Evolutionary conservation across 35 echinoderm and acorn worm genomes (phyloP), one percentile per base, ranked within the genome.

Genomic region (Heliocidaris erythrogramma): DNA sequence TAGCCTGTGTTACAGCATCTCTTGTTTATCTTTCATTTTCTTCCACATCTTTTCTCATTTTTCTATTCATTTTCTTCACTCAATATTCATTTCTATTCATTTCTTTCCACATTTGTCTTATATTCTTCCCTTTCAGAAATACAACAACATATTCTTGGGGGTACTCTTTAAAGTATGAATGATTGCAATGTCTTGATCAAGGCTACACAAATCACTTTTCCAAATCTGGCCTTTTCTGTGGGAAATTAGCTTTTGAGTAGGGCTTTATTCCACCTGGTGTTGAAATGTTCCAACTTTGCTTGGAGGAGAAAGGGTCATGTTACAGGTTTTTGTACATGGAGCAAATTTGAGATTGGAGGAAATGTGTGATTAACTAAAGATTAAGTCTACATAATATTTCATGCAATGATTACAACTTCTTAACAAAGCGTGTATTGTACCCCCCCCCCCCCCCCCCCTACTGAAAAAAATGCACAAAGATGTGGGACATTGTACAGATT

Each of bases 341-440:
- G 65, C 35, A 42, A 42, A 42, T 42, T 17, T 2, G 21, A 78
- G 65, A 7, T 18, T 78, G 6, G 65, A 78, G 65, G 65, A 78
- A 78, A 78, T 78, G 65, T 78, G 65, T 78, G 65, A 78, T 78
- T 78, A 78, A 78, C 65, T 78, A 27, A 78, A 78, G 65, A 78
- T 78, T 78, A 78, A 78, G 65, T 78, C 65, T 78, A n/a, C 65
- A 78, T 78, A 27, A 78, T 78, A 27, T 27, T n/a, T 8, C 18
- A 78, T 21, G 65, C 27, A 0, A 18, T 78, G 65, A 78, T 78
- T 78, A n/a, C 65, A 78, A 78, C 18, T 18, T 78, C 65, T 78
- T n/a, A 21, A 78, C 65, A 78, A 78, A 78, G 65, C 18, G n/a
- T 78, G 61, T 18, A 27, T 78, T n/a, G 27, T n/a, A 21, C 8